Percentiles rank a stretch among this genome's conserved stretches.
phyloP scores from a whole-genome alignment of 2,797 vertebrate genomes.

The Acropternis orthonyx region DNA sequence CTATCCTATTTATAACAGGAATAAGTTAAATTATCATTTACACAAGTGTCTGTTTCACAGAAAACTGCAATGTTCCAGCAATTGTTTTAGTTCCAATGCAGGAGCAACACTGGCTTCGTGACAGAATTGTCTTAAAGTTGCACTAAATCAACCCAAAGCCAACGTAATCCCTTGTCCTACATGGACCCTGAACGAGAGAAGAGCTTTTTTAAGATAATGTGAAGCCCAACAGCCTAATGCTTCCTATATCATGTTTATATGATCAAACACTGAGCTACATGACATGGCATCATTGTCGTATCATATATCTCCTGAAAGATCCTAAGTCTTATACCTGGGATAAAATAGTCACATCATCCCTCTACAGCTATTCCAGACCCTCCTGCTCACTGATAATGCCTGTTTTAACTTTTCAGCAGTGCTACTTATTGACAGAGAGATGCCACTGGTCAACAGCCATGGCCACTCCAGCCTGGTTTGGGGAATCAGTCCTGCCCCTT shows the following conservation, averaged over 20 bases:
- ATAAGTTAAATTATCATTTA: not conserved
- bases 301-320: accelerated
- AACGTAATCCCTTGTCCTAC: not conserved
- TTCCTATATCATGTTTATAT: not conserved
- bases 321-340: not conserved
- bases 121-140: not conserved
- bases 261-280: not conserved
- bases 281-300: not conserved
- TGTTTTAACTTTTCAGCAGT: not conserved
- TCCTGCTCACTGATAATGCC: not conserved
- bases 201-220: not conserved
- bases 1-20: not conserved
- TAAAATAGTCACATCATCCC: not conserved
- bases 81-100: not conserved
- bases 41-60: not conserved
- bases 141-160: not conserved
- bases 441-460: not conserved
- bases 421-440: not conserved
- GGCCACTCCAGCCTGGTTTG: not conserved
- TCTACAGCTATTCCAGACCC: not conserved
- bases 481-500: not conserved
- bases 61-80: not conserved
- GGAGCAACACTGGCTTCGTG: not conserved
- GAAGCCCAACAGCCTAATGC: not conserved
- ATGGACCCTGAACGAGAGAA: accelerated